These are phyloP conservation scores for Tupaia tana DNA, from an alignment of 2,113 vertebrate species.

Conservation along the genomic window DNA sequence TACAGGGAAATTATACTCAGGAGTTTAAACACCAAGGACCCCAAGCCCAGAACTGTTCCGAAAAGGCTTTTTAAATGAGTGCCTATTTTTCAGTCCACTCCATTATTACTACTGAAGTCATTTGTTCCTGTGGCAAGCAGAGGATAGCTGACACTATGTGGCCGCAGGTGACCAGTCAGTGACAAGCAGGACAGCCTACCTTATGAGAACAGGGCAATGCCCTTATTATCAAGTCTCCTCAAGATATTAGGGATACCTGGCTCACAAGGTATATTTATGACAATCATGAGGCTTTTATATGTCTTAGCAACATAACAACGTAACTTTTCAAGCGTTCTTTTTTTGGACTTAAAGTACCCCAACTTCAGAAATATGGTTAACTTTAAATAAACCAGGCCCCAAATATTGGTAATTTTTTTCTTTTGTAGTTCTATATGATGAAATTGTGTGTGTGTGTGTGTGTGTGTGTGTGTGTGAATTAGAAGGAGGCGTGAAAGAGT, in stretches of 20 bases:
- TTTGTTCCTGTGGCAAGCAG: neutral
- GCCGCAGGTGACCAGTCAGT: neutral
- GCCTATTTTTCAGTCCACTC: neutral
- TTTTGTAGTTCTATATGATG: neutral
- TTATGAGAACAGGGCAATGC: neutral
- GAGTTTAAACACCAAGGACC: neutral
- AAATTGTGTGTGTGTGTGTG: neutral
- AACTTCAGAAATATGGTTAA: neutral
- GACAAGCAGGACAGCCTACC: neutral
- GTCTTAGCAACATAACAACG: neutral
- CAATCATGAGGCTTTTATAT: neutral
- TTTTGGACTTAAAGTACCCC: neutral
- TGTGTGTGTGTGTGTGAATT: neutral
- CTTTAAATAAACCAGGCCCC: neutral
- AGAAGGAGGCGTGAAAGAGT: neutral
- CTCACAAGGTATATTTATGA: neutral
- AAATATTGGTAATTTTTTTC: conserved; percentile 17
- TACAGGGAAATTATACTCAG: neutral
- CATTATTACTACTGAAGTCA: neutral
- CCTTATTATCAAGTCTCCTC: neutral
- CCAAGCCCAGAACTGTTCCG: neutral
- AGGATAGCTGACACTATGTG: neutral
- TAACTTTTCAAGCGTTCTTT: neutral
- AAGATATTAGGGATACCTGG: neutral
- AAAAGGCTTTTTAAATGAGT: neutral